Conservation (phyloP, 30 jellyfish, hydroid and myxozoan species). For the Clytia hemisphaerica region DNA sequence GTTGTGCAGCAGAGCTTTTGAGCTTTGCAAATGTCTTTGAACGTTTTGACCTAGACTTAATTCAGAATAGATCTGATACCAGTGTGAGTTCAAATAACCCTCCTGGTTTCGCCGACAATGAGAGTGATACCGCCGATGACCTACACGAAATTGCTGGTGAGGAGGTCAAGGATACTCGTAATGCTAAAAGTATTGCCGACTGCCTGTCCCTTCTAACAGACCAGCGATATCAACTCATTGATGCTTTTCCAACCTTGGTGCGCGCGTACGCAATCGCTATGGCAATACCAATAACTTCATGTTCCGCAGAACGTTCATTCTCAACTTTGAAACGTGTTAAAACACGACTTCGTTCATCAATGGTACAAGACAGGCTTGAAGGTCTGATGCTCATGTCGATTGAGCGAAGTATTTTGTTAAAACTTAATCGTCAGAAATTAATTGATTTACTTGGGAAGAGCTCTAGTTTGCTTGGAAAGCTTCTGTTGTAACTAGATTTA, state of each 20-base stretch:
- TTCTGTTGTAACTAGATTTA: too few relatives aligned
- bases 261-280: constrained; percentile 26
- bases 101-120: too few relatives aligned
- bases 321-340: too few relatives aligned
- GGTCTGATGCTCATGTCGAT: too few relatives aligned
- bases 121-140: constrained; percentile 4
- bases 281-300: constrained; percentile 18
- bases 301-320: constrained; percentile 12
- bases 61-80: background rate
- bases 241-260: constrained; percentile 16
- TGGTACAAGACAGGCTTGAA: constrained; percentile 27
- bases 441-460: too few relatives aligned
- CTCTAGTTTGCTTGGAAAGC: too few relatives aligned
- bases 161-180: background rate
- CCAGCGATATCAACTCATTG: constrained; percentile 14
- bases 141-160: background rate
- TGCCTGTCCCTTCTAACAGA: constrained; percentile 13
- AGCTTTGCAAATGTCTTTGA: constrained; percentile 26
- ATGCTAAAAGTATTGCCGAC: background rate
- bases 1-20: constrained; percentile 33
- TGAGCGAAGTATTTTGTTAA: too few relatives aligned
- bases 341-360: constrained; percentile 10
- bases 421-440: too few relatives aligned
- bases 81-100: too few relatives aligned
- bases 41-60: background rate